These are phyloP conservation scores for Sebastes goodei DNA, from an alignment of 2,797 vertebrate genomes.

Conservation along the genomic window DNA sequence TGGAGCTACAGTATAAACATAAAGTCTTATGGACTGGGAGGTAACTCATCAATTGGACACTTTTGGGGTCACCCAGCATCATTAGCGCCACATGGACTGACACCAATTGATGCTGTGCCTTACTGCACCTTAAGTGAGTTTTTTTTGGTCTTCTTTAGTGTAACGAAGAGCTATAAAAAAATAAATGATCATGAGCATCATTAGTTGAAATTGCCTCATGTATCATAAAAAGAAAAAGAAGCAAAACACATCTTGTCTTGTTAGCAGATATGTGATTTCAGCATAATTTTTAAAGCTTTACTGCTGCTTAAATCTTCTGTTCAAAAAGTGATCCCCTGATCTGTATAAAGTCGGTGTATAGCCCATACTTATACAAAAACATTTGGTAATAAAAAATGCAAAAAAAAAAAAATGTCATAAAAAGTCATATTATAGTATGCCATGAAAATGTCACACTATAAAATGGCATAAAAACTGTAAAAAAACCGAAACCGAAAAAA, in stretches of 20 bases:
- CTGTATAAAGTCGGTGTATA: not conserved
- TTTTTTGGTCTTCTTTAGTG: not conserved
- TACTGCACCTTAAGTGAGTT: not conserved
- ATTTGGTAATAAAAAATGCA: not conserved
- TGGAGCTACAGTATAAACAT: not conserved
- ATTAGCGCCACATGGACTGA: conserved; percentile 11
- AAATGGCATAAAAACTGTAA: too few relatives aligned
- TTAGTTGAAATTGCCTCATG: not conserved
- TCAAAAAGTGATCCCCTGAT: not conserved
- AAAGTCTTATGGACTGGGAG: not conserved
- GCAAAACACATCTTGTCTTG: not conserved
- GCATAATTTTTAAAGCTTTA: not conserved
- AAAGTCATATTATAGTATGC: too few relatives aligned
- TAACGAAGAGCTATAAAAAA: conserved; percentile 3
- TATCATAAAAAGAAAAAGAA: not conserved
- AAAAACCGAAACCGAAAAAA: too few relatives aligned
- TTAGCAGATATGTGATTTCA: not conserved
- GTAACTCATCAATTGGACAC: not conserved
- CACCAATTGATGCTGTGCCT: not conserved
- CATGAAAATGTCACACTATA: too few relatives aligned
- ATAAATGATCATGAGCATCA: not conserved
- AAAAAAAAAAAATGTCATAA: too few relatives aligned
- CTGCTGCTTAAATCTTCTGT: not conserved
- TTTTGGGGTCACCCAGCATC: conserved; percentile 2
- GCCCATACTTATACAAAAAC: not conserved